Conservation (phyloP, 2,113 vertebrate species). For the Callorhinus ursinus region DNA sequence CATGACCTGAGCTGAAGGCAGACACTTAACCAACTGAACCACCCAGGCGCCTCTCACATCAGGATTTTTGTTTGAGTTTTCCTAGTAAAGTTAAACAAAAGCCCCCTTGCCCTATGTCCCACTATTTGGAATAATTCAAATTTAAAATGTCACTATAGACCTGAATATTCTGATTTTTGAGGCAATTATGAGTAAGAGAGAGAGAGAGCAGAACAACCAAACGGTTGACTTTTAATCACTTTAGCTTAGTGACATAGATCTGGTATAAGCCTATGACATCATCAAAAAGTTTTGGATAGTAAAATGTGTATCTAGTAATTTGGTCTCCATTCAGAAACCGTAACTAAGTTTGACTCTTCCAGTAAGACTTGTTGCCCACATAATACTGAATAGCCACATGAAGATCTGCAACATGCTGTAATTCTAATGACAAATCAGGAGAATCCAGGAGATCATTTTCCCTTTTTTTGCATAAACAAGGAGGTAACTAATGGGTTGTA, state of each 20-base stretch:
- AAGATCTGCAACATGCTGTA: background rate
- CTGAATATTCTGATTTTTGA: background rate
- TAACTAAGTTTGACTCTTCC: background rate
- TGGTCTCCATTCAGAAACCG: background rate
- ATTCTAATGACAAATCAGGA: background rate
- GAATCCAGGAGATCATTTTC: background rate
- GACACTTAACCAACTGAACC: no score
- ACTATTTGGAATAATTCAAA: background rate
- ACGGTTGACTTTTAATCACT: background rate
- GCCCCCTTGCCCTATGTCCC: fast-evolving
- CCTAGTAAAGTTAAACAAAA: background rate
- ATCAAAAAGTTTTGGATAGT: background rate
- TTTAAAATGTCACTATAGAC: background rate
- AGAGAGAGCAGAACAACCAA: fast-evolving
- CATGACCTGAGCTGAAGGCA: no score
- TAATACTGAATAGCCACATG: fast-evolving
- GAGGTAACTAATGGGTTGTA: background rate
- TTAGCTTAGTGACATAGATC: background rate
- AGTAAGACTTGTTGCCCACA: background rate
- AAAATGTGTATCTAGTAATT: background rate
- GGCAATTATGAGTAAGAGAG: background rate
- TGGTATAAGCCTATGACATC: background rate
- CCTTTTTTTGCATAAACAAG: background rate
- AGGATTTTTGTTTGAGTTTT: background rate
- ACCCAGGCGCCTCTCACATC: background rate